Evolutionary conservation across 2,113 vertebrate genomes (phyloP), one percentile per base, ranked within the genome.

Genomic region (Gnathonemus echidnorhynchus): DNA sequence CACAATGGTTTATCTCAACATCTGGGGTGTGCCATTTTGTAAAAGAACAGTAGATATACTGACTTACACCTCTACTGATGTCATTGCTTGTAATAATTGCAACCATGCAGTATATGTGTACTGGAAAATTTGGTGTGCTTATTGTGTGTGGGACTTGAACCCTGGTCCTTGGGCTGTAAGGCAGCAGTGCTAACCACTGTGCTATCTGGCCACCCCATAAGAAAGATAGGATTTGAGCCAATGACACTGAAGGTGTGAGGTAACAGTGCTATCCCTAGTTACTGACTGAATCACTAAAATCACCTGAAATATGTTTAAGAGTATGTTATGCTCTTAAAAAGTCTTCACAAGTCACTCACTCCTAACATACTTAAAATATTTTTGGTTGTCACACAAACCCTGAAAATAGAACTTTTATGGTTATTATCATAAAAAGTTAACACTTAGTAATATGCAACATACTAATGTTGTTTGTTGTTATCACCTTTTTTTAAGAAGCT

Each of bases 371-470:
- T 74, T 52, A 45, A 70, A 80, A 91, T 58, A 85, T 87, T 91
- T 48, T 56, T 52, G 21, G 74, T 11, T 46, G 19, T 90, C 31
- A 3, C 88, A 66, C 84, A 90, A 42, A 90, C 24, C 58, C 45
- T 52, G 45, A 87, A 48, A 58, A 89, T 0, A 87, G 89, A 58
- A 15, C 88, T 66, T 89, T 90, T 66, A 83, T 89, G 91, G 89
- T 91, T 13, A 19, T 27, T 62, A 62, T 8, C 21, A 62, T 50
- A 27, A 31, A 11, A 31, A 11, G 24, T 11, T 31, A 27, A 70
- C 62, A 70, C 24, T n/a, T 31, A 70, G 27, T 5, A 70, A 46
- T 13, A 53, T 53, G 17, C 17, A 53, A 21, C 52, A 53, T 53
- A 27, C 4, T 50, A 52, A 31, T 52, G n/a, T 31, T 31, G 31